Evolutionary conservation across 1,140 invertebrate genomes (phyloP).

Genomic region (Uloborus diversus): DNA sequence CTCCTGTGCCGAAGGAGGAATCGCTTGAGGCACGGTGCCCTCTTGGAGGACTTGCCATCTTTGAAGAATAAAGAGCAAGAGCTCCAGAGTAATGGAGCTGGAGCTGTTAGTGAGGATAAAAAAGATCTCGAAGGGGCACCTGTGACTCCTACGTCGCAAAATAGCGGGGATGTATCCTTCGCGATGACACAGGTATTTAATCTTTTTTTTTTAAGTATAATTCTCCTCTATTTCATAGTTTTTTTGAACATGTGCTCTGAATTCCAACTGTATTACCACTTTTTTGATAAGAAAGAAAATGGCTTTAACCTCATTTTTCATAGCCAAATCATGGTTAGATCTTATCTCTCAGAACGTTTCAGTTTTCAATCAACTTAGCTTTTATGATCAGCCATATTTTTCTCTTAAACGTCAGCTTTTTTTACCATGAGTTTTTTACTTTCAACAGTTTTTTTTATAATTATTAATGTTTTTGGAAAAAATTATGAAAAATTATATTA

Average conservation of each 20-base stretch:
- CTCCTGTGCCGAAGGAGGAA: slow-evolving; percentile 7
- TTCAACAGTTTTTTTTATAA: too few relatives aligned
- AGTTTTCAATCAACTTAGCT: not conserved
- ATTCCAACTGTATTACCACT: not conserved
- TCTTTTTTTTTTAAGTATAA: not conserved
- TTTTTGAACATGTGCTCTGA: not conserved
- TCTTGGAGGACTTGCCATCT: slow-evolving; percentile 2
- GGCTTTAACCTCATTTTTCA: not conserved
- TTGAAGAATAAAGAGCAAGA: not conserved
- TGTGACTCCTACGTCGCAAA: not conserved
- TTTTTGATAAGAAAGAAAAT: not conserved
- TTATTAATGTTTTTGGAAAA: too few relatives aligned
- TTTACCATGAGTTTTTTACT: too few relatives aligned
- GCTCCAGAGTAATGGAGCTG: not conserved
- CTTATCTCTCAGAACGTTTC: not conserved
- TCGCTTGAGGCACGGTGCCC: not conserved
- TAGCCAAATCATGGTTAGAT: not conserved
- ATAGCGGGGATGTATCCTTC: not conserved
- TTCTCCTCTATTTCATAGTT: not conserved
- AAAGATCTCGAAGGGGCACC: not conserved
- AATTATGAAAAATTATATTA: too few relatives aligned
- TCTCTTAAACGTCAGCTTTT: too few relatives aligned
- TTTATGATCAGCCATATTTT: too few relatives aligned
- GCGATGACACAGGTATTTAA: slow-evolving; percentile 24
- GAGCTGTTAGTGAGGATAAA: not conserved